These are phyloP conservation scores for Reticulitermes lucifugus DNA, from an alignment of 2,888 invertebrate species.

Conservation along the genomic window DNA sequence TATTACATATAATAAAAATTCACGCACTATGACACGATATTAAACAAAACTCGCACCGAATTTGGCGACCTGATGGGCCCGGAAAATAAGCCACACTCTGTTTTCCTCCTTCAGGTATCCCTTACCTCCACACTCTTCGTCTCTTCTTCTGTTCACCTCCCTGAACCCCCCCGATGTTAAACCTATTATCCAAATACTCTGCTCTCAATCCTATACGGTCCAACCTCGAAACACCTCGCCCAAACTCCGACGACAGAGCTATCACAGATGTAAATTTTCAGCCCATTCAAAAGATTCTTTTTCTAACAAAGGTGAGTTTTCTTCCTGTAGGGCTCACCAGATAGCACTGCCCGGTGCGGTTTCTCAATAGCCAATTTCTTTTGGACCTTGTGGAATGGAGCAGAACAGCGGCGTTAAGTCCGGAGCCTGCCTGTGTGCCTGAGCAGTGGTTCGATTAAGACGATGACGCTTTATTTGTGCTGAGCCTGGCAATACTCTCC, in stretches of 20 bases:
- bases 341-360: slow-evolving; percentile 50
- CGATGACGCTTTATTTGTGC: slow-evolving; percentile 85
- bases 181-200: slow-evolving; percentile 1
- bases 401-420: slow-evolving; percentile 25
- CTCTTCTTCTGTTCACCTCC: slow-evolving; percentile 12
- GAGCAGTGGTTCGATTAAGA: slow-evolving; percentile 34
- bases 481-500: slow-evolving; percentile 99
- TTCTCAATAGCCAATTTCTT: slow-evolving; percentile 35
- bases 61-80: slow-evolving; percentile 53
- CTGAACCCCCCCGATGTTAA: not conserved
- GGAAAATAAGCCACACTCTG: slow-evolving; percentile 53
- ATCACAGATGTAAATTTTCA: slow-evolving; percentile 36
- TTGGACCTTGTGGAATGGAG: slow-evolving; percentile 37
- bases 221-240: slow-evolving; percentile 20
- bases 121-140: slow-evolving; percentile 32
- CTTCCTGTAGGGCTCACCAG: slow-evolving; percentile 53
- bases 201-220: slow-evolving; percentile 6
- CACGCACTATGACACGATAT: slow-evolving; percentile 42
- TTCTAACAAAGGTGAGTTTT: slow-evolving; percentile 52
- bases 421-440: not conserved
- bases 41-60: slow-evolving; percentile 48
- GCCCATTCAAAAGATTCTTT: slow-evolving; percentile 47
- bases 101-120: slow-evolving; percentile 26
- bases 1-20: slow-evolving; percentile 29
- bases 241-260: slow-evolving; percentile 28